These are phyloP conservation scores for Zosterops borbonicus DNA, from an alignment of 2,113 vertebrate genomes.

Conservation along the genomic window DNA sequence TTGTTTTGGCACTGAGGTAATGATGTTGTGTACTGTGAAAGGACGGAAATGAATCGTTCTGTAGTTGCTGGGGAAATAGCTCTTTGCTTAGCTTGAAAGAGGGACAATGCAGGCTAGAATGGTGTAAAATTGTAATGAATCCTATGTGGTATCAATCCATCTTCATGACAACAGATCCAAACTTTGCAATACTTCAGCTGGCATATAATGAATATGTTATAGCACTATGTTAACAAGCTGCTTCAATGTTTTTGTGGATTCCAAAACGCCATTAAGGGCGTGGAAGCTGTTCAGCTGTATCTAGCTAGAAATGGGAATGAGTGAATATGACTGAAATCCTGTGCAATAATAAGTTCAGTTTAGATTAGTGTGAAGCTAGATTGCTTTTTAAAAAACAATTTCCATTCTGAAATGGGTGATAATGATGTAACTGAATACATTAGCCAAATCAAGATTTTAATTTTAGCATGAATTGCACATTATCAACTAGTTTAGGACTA, in stretches of 20 bases:
- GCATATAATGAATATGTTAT: background rate
- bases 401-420: background rate
- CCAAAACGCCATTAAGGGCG: background rate
- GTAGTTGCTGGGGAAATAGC: conserved; percentile 16
- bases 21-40: conserved; percentile 14
- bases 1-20: conserved; percentile 25
- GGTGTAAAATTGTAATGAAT: conserved; percentile 10
- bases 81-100: conserved; percentile 13
- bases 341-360: background rate
- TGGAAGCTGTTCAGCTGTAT: background rate
- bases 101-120: background rate
- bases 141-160: background rate
- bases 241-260: background rate
- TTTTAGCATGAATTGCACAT: background rate
- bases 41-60: background rate
- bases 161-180: conserved; percentile 34
- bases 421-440: background rate
- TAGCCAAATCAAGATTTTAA: background rate
- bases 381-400: background rate
- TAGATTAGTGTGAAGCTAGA: background rate
- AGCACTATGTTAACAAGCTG: background rate
- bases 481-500: background rate
- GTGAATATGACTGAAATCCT: background rate
- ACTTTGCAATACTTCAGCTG: background rate
- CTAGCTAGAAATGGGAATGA: background rate